These are phyloP conservation scores for Thyatira batis DNA, from an alignment of 2,888 invertebrate species.

Conservation along the genomic window DNA sequence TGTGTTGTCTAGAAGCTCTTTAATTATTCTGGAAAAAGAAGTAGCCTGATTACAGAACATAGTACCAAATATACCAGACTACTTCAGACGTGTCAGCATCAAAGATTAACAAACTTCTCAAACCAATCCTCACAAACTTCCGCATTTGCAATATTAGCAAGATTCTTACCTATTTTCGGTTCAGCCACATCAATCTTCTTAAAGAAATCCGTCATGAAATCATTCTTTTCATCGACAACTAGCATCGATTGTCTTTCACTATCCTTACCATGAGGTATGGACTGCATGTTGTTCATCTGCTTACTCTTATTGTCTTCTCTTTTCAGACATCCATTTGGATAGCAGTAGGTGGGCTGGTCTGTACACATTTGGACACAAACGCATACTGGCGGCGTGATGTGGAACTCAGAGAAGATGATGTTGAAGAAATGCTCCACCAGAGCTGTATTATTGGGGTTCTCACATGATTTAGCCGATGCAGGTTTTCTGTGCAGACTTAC, in stretches of 20 bases:
- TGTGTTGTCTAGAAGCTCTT: too few relatives aligned
- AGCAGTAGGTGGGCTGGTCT: conserved; percentile 65
- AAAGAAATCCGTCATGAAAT: conserved; percentile 41
- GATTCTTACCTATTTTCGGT: conserved; percentile 22
- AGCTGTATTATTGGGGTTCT: conserved; percentile 35
- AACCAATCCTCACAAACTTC: too few relatives aligned
- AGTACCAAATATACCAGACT: too few relatives aligned
- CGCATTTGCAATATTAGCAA: background rate
- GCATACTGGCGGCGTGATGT: conserved; percentile 56
- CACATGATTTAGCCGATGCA: conserved; percentile 31
- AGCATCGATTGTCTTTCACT: conserved; percentile 41
- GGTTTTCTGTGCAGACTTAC: conserved; percentile 21
- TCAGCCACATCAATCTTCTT: conserved; percentile 33
- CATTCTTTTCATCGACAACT: conserved; percentile 44
- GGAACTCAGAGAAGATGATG: conserved; percentile 64
- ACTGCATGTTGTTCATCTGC: conserved; percentile 12
- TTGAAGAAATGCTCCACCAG: conserved; percentile 67
- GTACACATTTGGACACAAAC: conserved; percentile 69
- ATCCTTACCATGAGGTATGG: conserved; percentile 20
- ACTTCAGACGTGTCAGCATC: too few relatives aligned
- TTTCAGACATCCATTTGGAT: conserved; percentile 66
- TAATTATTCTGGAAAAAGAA: too few relatives aligned
- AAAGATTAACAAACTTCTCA: too few relatives aligned
- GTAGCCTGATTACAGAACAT: too few relatives aligned
- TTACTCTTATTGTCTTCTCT: conserved; percentile 31